Evolutionary conservation across 2,888 invertebrate genomes (phyloP), one percentile per base, ranked within the genome.

Genomic region (Tachina fera): DNA sequence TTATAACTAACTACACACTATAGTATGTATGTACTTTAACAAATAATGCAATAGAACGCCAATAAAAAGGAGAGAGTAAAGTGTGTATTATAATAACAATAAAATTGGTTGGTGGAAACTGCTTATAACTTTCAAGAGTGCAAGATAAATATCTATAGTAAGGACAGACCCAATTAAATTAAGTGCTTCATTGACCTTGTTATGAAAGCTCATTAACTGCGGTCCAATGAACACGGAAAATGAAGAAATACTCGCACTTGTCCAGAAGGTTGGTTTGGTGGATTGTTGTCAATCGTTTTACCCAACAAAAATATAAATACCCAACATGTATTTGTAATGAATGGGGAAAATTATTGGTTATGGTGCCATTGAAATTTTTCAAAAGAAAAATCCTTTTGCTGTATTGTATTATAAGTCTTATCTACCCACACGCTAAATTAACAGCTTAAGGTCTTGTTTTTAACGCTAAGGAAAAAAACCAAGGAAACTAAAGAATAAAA

Each of bases 151-250:
- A 80, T 70, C 63, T 31, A 5, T 79, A 84, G 84, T 47, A 77
- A 60, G 80, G 86, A 87, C 83, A 6, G 31, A 31, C 88, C 80
- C 87, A 87, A 87, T 87, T 86, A 83, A 87, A 87, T 87, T 87
- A 86, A 87, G 86, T 87, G 84, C 74, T 82, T 78, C 31, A 86
- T 63, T 88, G 88, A 74, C 88, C 88, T 88, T 88, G 87, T 65
- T 22, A 68, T 65, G 31, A 75, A 67, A 77, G 63, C 68, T 75
- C 60, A 70, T 9, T 41, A 53, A 70, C 43, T 74, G 68, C 58
- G 51, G 49, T 70, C 63, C 74, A 78, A 49, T 75, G 71, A 75
- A 76, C 60, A 47, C 61, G 39, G 13, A 58, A 51, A 58, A 6
- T 31, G 31, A 16, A 53, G 41, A 45, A 61, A 31, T 76, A 51